Base-by-base conservation (phyloP, 2,888 invertebrate species). In the Campopleginae sp. region DNA sequence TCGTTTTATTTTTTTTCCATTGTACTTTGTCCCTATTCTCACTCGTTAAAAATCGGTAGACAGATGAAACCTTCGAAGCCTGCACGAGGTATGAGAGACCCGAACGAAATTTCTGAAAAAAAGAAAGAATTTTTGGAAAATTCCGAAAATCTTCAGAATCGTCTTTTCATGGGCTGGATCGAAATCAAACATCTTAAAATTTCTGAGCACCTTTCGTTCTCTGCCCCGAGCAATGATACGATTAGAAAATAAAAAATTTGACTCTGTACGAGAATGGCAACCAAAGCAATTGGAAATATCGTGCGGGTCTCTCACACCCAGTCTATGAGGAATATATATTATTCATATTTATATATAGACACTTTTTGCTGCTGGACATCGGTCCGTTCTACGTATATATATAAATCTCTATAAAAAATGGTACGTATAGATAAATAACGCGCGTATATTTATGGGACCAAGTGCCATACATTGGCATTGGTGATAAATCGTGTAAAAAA, bases 391-490 rank as follows among this genome's bases (percentile, higher is more conserved):
- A 58, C 58, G 27, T 27, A 58, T 23, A 54, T 23, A 54, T 27
- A 58, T 58, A 58, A 27, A 58, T 58, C 27, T 58, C 58, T 58
- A 58, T 58, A 58, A 58, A 58, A 58, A 58, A 58, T 58, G 27
- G 58, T 58, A 58, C 58, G 27, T 58, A 58, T 12, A 58, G 58
- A 58, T 58, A 58, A 58, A 58, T 58, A 58, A 58, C 58, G 27
- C 27, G 58, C 58, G 58, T 58, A 58, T 14, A 58, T 58, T 27
- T 58, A 48, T 6, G 58, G 58, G 27, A 27, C 23, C 58, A 58
- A 27, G 23, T 54, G 54, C 23, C 54, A 54, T 8, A 54, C 3
- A 54, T 54, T 23, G 23, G 54, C 54, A 54, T 19, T 23, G 23
- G 58, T 6, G 27, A 58, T 58, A 58, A 58, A 58, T 58, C 4